Conservation (phyloP, 2,113 vertebrate genomes). For the Zosterops lateralis region DNA sequence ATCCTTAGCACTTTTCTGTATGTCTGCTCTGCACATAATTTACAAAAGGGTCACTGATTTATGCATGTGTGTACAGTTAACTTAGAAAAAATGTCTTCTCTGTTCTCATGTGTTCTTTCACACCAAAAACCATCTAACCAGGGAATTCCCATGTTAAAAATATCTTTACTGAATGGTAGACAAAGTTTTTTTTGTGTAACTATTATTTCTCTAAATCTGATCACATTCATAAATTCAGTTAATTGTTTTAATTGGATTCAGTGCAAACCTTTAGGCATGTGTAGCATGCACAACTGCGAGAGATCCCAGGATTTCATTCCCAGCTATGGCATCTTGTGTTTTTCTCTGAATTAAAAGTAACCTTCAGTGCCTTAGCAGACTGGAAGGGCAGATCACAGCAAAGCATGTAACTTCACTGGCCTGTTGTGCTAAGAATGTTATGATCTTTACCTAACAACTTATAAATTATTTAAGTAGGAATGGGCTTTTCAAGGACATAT, state of each 20-base stretch:
- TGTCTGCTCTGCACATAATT: not conserved
- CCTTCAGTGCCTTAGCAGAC: not conserved
- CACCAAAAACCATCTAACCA: not conserved
- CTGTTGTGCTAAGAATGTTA: not conserved
- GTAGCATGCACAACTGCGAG: not conserved
- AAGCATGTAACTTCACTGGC: not conserved
- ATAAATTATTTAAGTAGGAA: slow-evolving; percentile 31
- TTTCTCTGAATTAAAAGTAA: not conserved
- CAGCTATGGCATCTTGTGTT: not conserved
- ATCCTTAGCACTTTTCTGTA: not conserved
- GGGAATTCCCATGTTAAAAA: not conserved
- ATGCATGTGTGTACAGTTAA: not conserved
- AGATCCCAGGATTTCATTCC: not conserved
- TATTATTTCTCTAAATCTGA: not conserved
- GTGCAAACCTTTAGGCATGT: not conserved
- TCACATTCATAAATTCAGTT: not conserved
- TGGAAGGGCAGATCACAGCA: not conserved
- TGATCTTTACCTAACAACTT: slow-evolving; percentile 16
- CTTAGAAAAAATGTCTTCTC: not conserved
- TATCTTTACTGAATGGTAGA: not conserved
- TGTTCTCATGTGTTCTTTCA: not conserved
- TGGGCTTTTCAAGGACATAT: not conserved
- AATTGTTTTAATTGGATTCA: not conserved
- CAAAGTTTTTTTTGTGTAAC: not conserved
- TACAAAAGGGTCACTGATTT: not conserved